Evolutionary conservation across 2,797 vertebrate genomes (phyloP).

Genomic region (Australoheros facetus): DNA sequence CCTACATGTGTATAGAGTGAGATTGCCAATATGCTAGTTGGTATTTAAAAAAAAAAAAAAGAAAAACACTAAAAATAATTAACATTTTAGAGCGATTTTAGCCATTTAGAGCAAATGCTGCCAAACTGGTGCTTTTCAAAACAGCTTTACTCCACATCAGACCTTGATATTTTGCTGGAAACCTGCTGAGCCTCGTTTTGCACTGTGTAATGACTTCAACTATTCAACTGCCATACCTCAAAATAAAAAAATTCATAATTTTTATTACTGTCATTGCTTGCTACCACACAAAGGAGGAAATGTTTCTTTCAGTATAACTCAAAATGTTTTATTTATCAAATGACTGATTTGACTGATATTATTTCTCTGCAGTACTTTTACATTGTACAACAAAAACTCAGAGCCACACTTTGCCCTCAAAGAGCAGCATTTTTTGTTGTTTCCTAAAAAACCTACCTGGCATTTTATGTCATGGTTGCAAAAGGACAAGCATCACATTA

Average conservation of each 20-base stretch:
- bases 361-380: constrained; percentile 9
- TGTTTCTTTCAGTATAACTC: constrained; percentile 7
- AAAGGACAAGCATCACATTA: constrained; percentile 48
- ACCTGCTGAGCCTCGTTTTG: constrained; percentile 14
- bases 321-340: background rate
- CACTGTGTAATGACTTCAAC: background rate
- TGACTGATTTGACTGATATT: background rate
- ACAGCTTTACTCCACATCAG: constrained; percentile 10
- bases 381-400: constrained; percentile 10
- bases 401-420: constrained; percentile 6
- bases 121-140: constrained; percentile 24
- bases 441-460: constrained; percentile 44
- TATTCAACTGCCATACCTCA: background rate
- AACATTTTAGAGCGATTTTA: background rate
- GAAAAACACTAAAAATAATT: background rate
- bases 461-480: constrained; percentile 42
- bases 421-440: constrained; percentile 12
- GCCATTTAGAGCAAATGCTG: background rate
- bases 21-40: background rate
- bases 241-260: background rate
- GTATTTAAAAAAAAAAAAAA: background rate
- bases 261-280: background rate
- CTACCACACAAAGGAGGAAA: background rate
- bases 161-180: background rate
- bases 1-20: background rate